Conservation (phyloP, 1,140 invertebrate genomes). For the Drosophila saltans region DNA sequence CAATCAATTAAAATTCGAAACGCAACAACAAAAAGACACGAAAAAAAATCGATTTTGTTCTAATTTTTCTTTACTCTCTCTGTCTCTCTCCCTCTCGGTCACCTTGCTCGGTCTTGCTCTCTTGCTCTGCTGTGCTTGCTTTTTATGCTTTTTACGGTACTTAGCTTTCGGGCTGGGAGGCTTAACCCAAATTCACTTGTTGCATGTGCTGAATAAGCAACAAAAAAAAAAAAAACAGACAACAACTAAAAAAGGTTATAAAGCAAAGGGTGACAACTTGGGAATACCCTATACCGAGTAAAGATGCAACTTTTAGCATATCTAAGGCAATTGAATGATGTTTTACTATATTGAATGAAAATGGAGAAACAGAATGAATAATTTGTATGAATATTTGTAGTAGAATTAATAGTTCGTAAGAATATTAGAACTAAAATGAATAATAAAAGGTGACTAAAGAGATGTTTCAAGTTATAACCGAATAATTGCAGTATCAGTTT, state of each 20-base stretch:
- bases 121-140: conserved; percentile 45
- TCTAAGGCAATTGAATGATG: no score
- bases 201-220: conserved; percentile 80
- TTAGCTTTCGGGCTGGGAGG: conserved; percentile 52
- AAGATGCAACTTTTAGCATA: no score
- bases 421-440: no score
- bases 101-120: conserved; percentile 6
- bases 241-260: conserved; percentile 28
- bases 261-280: conserved; percentile 9
- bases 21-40: conserved; percentile 21
- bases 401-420: no score
- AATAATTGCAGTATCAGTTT: no score
- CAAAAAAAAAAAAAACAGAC: conserved; percentile 40
- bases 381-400: no score
- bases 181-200: conserved; percentile 81
- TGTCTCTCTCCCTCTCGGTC: background rate
- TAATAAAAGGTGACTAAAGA: no score
- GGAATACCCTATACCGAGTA: background rate
- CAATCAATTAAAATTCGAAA: conserved; percentile 78
- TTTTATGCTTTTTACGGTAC: conserved; percentile 71
- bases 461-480: no score
- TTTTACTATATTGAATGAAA: no score
- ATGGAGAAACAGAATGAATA: no score
- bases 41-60: conserved; percentile 67
- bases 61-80: conserved; percentile 70